Base-by-base conservation (phyloP, 2,888 invertebrate species). In the Synergus japonicus region DNA sequence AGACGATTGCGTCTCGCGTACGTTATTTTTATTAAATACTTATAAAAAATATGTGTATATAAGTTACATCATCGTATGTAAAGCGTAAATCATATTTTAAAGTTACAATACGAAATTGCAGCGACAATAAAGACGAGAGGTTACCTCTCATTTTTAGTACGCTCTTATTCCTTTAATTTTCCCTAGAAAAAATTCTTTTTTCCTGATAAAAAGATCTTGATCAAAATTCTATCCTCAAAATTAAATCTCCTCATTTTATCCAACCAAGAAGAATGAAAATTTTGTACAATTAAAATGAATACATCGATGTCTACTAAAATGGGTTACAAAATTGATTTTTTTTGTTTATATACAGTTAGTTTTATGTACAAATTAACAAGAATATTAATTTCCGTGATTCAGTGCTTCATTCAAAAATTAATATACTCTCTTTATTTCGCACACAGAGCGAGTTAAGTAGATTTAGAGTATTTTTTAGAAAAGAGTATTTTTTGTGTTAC, bases 21-120 rank as follows among this genome's bases (percentile, higher is more conserved):
- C 63, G 64, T 81, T 85, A 82, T 81, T 88, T 91, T 92, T 91
- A 91, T 92, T 92, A 92, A 91, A 91, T 91, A 91, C 89, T 90
- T 91, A 91, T 91, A 91, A 91, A 92, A 92, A 91, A 92, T 92
- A 91, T 91, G 89, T 73, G 54, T 92, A 87, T 92, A 91, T 90
- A 89, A 90, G 87, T 90, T 90, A 91, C 89, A 91, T 83, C 87
- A 88, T 90, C 85, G 85, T 88, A 85, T 88, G 87, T 90, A 89
- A 90, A 92, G 88, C 88, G 87, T 87, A 90, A 90, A 88, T 88
- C 84, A 89, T 88, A 87, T 37, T 73, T 73, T 73, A 73, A 49
- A 10, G 54, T 49, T 29, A 73, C 37, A 37, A n/a, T 54, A 54
- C 49, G 54, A 73, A 73, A n/a, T 73, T 54, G 69, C 54, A 73